Conservation (phyloP, 2,113 vertebrate genomes). For the Pelmatolapia mariae region DNA sequence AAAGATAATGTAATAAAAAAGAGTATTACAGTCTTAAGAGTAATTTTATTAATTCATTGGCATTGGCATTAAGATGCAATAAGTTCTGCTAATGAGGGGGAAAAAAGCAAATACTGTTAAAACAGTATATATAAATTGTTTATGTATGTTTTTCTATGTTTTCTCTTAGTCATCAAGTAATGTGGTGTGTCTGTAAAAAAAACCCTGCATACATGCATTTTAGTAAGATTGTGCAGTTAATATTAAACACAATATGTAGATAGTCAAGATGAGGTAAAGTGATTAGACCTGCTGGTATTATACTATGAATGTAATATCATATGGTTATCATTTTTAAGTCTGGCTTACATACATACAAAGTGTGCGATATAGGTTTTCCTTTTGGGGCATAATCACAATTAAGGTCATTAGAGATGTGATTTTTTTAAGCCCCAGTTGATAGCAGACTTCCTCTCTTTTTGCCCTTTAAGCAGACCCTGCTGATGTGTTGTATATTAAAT, state of each 20-base stretch:
- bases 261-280: neutral
- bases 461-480: neutral
- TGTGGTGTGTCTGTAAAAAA: neutral
- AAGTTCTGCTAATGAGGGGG: neutral
- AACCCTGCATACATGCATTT: neutral
- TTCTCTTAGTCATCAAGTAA: neutral
- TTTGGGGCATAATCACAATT: neutral
- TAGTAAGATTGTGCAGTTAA: neutral
- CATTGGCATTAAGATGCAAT: neutral
- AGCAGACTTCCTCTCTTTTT: neutral
- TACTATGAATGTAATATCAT: neutral
- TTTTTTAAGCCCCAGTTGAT: neutral
- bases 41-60: neutral
- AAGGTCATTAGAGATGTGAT: neutral
- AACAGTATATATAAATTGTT: neutral
- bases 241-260: neutral
- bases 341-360: neutral
- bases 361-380: neutral
- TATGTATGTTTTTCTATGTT: neutral
- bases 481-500: slow-evolving; percentile 30
- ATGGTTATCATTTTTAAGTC: neutral
- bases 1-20: neutral
- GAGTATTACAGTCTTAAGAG: neutral
- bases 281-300: neutral
- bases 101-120: neutral